These are phyloP conservation scores for Aurelia coerulea DNA, from an alignment of 30 jellyfish, hydroid and myxozoan species.

Conservation along the genomic window DNA sequence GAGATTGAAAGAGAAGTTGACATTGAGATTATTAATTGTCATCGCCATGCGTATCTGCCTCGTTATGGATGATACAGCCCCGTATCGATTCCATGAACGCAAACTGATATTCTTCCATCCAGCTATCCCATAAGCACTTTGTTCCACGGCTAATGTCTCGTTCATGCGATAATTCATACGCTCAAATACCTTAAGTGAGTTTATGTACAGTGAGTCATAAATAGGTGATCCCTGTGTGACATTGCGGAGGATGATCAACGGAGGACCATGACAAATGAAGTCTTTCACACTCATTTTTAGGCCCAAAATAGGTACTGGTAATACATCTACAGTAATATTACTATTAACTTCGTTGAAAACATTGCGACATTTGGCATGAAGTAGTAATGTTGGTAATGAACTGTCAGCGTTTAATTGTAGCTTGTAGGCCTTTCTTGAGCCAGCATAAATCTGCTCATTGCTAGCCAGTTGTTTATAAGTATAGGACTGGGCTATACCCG, in stretches of 20 bases:
- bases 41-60: slow-evolving; percentile 10
- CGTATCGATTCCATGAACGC: slow-evolving; percentile 2
- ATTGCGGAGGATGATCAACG: slow-evolving; percentile 1
- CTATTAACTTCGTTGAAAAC: slow-evolving; percentile 14
- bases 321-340: slow-evolving; percentile 27
- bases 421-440: slow-evolving; percentile 3
- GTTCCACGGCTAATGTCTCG: background rate
- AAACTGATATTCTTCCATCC: slow-evolving; percentile 20
- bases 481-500: slow-evolving; percentile 19
- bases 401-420: slow-evolving; percentile 8
- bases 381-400: slow-evolving; percentile 4
- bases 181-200: background rate
- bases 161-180: background rate
- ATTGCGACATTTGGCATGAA: slow-evolving; percentile 23
- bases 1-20: slow-evolving; percentile 18
- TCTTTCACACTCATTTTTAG: background rate
- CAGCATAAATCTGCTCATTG: slow-evolving; percentile 6
- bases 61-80: background rate
- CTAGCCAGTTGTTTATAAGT: slow-evolving; percentile 4
- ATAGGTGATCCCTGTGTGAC: slow-evolving; percentile 39
- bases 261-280: slow-evolving; percentile 28
- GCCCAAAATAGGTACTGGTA: slow-evolving; percentile 18
- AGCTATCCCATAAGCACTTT: slow-evolving; percentile 6
- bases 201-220: background rate
- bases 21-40: slow-evolving; percentile 12